Evolutionary conservation across 2,888 invertebrate genomes (phyloP).

Genomic region (Lithophane socia): DNA sequence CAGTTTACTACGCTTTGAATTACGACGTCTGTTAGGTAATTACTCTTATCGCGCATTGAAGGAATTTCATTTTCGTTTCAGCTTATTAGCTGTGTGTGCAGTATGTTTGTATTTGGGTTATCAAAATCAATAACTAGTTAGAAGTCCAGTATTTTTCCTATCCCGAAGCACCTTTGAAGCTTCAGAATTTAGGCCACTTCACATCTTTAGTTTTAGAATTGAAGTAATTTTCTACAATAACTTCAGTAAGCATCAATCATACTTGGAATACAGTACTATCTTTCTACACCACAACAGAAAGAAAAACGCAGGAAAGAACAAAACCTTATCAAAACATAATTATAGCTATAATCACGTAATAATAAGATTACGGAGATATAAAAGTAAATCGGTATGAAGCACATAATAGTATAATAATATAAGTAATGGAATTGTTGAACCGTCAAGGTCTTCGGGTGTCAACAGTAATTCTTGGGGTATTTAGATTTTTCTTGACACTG

Average conservation of each 20-base stretch:
- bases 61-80: conserved; percentile 34
- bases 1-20: conserved; percentile 19
- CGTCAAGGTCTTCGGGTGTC: conserved; percentile 45
- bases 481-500: conserved; percentile 35
- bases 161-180: background rate
- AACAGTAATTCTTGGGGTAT: conserved; percentile 31
- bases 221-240: background rate
- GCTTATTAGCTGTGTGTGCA: conserved; percentile 4
- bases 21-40: conserved; percentile 40
- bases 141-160: background rate
- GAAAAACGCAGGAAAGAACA: conserved; percentile 16
- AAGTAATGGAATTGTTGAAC: conserved; percentile 26
- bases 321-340: conserved; percentile 55
- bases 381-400: conserved; percentile 55
- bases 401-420: conserved; percentile 37
- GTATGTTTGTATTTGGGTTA: conserved; percentile 30
- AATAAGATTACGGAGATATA: conserved; percentile 63
- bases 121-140: background rate
- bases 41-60: conserved; percentile 42
- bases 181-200: background rate
- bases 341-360: conserved; percentile 62
- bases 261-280: background rate
- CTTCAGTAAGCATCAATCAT: background rate
- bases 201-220: background rate
- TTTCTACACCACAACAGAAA: conserved; percentile 1